Evolutionary conservation across 2,888 invertebrate genomes (phyloP), one percentile per base, ranked within the genome.

Genomic region (Melanostoma mellinum): DNA sequence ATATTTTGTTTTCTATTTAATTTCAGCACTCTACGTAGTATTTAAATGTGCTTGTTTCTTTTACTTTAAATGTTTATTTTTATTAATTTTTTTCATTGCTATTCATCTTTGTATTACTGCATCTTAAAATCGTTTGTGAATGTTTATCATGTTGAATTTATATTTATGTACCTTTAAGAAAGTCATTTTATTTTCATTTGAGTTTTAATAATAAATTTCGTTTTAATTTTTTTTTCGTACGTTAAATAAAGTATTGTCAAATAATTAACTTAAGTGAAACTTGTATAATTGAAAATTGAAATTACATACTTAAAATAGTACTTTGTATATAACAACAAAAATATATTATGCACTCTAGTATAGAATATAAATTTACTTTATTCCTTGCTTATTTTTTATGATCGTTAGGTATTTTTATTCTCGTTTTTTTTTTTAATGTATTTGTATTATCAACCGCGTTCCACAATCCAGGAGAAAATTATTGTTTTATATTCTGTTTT

Each of bases 1-100:
- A 89, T 91, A 63, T 89, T 89, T 87, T 85, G 82, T 87, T 86
- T 86, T 85, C 80, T 79, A 74, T 78, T 85, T 84, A 81, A 78
- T 85, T 48, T 68, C 69, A 85, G 85, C 78, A 85, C 75, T 78
- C 69, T 73, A 81, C 80, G 75, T 50, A 50, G 20, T 63, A 63
- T 58, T 68, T 71, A 67, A 46, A 65, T 86, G 86, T 88, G 48
- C 72, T 30, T 69, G 55, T 86, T 87, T 85, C 85, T 86, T 87
- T 77, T 75, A 84, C 73, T 73, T 86, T 58, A 44, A 60, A 61
- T 60, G 63, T 82, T 50, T 20, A 71, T 32, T 68, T 65, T 58
- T 58, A 46, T 50, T 60, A 50, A 60, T 65, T 71, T 20, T 20
- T 56, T 76, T 65, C 75, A 63, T 69, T 74, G 61, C 68, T 80